Evolutionary conservation across 2,888 invertebrate genomes (phyloP).

Genomic region (Arctia plantaginis): DNA sequence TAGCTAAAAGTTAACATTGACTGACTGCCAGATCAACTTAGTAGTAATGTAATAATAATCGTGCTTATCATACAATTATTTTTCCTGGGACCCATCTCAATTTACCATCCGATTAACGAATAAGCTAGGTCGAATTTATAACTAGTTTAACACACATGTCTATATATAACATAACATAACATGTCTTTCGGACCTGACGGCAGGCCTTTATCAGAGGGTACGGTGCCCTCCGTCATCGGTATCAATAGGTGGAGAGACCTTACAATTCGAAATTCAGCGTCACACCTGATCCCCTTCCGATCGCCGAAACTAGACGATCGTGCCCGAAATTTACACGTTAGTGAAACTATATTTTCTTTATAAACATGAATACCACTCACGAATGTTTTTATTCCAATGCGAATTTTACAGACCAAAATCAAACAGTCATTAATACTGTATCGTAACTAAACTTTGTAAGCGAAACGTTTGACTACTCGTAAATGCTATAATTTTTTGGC

Average conservation of each 20-base stretch:
- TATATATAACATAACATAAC: background rate
- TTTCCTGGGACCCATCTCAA: too few species aligned
- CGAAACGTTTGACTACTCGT: conserved; percentile 5
- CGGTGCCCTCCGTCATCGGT: background rate
- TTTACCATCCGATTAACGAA: background rate
- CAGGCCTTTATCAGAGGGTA: background rate
- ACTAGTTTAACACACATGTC: background rate
- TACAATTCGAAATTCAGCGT: background rate
- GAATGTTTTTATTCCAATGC: background rate
- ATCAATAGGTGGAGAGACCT: background rate
- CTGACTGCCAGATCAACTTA: background rate
- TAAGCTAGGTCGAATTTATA: background rate
- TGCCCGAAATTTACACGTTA: too few species aligned
- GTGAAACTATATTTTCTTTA: background rate
- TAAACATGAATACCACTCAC: background rate
- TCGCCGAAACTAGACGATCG: background rate
- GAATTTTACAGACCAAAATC: background rate
- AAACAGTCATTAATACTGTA: background rate
- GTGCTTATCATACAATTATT: too few species aligned
- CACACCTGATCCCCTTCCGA: background rate
- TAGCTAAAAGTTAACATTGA: background rate
- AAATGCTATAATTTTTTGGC: conserved; percentile 27
- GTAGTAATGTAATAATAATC: background rate
- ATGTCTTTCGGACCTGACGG: background rate
- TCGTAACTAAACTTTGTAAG: background rate